Conservation (phyloP, 2,888 invertebrate species). For the Exocentrus adspersus region DNA sequence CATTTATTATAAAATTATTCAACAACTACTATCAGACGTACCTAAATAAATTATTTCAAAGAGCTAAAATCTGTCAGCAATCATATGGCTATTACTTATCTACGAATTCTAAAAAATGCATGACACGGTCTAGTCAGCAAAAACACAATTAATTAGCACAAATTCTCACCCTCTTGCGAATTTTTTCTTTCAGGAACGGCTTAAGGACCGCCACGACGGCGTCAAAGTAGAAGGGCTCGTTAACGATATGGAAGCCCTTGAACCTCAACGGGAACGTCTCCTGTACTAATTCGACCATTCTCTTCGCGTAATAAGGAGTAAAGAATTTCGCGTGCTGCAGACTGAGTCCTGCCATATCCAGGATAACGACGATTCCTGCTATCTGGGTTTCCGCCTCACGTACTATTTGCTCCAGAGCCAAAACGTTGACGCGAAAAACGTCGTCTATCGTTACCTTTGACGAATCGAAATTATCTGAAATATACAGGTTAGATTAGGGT, state of each 20-base stretch:
- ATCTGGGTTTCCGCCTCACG: constrained; percentile 69
- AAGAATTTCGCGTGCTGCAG: constrained; percentile 65
- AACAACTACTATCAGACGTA: too few relatives aligned
- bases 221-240: constrained; percentile 65
- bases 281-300: constrained; percentile 65
- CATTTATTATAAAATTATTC: too few relatives aligned
- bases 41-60: too few relatives aligned
- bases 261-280: constrained; percentile 65
- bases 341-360: constrained; percentile 64
- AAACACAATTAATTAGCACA: neutral
- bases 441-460: constrained; percentile 64
- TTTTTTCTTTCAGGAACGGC: constrained; percentile 82
- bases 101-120: too few relatives aligned
- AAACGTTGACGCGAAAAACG: constrained; percentile 66
- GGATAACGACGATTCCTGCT: constrained; percentile 66
- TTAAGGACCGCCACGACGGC: constrained; percentile 76
- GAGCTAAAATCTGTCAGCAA: too few relatives aligned
- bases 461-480: constrained; percentile 64
- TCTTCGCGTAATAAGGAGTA: constrained; percentile 63
- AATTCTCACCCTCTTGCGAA: constrained; percentile 74
- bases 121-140: too few relatives aligned
- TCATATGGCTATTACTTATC: too few relatives aligned
- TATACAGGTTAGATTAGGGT: too few relatives aligned
- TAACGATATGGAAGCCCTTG: constrained; percentile 64
- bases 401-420: constrained; percentile 66